Evolutionary conservation across 2,797 vertebrate species (phyloP).

Genomic region (Pangasius macronema): DNA sequence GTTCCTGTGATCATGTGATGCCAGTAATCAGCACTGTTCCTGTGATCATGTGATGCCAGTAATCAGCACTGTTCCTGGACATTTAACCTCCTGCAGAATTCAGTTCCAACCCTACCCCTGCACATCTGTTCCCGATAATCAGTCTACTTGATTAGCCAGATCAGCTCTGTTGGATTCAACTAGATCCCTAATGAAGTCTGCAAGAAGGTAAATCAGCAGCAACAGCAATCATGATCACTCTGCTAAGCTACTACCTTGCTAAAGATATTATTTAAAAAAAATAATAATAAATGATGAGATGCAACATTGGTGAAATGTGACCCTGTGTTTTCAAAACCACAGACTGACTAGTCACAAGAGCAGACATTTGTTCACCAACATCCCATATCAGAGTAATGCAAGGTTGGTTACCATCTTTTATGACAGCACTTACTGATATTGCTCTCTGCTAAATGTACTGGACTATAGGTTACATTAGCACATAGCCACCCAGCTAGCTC

Average conservation of each 20-base stretch:
- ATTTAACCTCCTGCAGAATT: slow-evolving; percentile 1
- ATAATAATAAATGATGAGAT: background rate
- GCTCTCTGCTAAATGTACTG: background rate
- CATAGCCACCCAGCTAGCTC: background rate
- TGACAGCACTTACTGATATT: background rate
- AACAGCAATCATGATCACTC: background rate
- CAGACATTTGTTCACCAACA: background rate
- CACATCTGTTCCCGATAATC: slow-evolving; percentile 10
- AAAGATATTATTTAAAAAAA: background rate
- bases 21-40: no score
- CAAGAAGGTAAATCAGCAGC: background rate
- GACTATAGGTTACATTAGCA: background rate
- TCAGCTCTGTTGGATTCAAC: background rate
- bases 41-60: no score
- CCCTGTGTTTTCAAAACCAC: background rate
- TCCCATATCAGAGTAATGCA: background rate
- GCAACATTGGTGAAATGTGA: background rate
- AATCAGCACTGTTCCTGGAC: background rate
- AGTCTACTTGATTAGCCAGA: slow-evolving; percentile 5
- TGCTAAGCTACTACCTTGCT: background rate
- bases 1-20: no score
- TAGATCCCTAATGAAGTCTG: background rate
- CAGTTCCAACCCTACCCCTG: background rate
- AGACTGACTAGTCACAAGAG: background rate
- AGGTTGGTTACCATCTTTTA: background rate